These are phyloP conservation scores for Myripristis jacobus DNA, from an alignment of 2,797 vertebrate genomes.

Conservation along the genomic window DNA sequence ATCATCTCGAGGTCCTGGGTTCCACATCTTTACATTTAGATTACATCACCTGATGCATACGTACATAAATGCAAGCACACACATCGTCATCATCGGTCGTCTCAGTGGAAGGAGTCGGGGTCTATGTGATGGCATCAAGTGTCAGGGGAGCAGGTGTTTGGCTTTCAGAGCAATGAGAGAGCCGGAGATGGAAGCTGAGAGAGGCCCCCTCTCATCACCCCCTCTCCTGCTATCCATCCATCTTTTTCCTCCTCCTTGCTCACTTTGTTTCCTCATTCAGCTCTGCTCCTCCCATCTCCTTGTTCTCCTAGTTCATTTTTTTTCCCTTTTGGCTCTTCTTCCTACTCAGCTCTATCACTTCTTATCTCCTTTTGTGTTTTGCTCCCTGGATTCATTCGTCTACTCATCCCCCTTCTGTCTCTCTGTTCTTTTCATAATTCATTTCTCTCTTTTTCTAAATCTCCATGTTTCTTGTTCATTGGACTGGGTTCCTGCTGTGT, in stretches of 20 bases:
- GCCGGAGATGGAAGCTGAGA: constrained; percentile 39
- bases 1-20: constrained; percentile 2
- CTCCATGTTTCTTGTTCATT: constrained; percentile 21
- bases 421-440: neutral
- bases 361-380: constrained; percentile 12
- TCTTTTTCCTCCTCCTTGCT: neutral
- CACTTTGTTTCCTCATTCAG: neutral
- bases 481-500: constrained; percentile 14
- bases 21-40: neutral
- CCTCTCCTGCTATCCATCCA: neutral
- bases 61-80: constrained; percentile 30
- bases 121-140: constrained; percentile 46
- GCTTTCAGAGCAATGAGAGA: constrained; percentile 44
- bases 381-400: neutral
- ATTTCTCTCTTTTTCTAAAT: constrained; percentile 22
- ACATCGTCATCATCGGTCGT: constrained; percentile 36
- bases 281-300: constrained; percentile 2
- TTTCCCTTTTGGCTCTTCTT: constrained; percentile 18
- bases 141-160: constrained; percentile 69
- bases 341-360: constrained; percentile 4
- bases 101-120: constrained; percentile 42
- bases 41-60: constrained; percentile 2
- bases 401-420: constrained; percentile 12
- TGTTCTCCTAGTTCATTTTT: constrained; percentile 24
- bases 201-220: neutral